Evolutionary conservation across 2,888 invertebrate species (phyloP).

Genomic region (Archips crataeganus): DNA sequence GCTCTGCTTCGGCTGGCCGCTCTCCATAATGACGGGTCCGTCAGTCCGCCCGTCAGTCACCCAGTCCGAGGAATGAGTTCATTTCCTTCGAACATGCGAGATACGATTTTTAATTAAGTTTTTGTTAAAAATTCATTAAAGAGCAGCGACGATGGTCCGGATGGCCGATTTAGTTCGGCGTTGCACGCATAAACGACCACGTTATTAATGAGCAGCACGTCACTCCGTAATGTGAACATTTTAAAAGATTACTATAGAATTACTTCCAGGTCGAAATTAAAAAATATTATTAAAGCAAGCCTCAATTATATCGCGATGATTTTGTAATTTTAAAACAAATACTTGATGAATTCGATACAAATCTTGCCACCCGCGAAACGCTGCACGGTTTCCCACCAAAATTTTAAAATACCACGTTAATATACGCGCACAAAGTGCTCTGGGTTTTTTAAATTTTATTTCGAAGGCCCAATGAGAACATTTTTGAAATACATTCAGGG

Average conservation of each 20-base stretch:
- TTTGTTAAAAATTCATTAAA: conserved; percentile 85
- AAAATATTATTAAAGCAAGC: conserved; percentile 49
- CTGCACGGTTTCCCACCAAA: conserved; percentile 10
- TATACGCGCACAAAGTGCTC: neutral
- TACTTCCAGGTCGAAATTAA: conserved; percentile 65
- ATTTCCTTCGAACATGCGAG: conserved; percentile 84
- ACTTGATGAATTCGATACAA: conserved; percentile 12
- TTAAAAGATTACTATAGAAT: conserved; percentile 61
- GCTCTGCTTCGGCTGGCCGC: conserved; percentile 67
- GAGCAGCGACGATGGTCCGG: conserved; percentile 69
- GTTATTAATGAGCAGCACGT: conserved; percentile 78
- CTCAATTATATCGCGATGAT: conserved; percentile 23
- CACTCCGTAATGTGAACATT: conserved; percentile 66
- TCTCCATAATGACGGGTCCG: conserved; percentile 76
- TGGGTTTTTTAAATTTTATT: neutral
- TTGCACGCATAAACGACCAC: conserved; percentile 77
- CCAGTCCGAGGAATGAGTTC: conserved; percentile 83
- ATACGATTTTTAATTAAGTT: conserved; percentile 86
- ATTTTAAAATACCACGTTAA: conserved; percentile 1
- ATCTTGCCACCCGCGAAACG: conserved; percentile 21
- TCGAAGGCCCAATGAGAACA: neutral
- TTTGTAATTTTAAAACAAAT: conserved; percentile 35
- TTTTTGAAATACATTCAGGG: neutral
- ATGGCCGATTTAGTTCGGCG: conserved; percentile 62
- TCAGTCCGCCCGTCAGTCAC: conserved; percentile 81